Base-by-base conservation (phyloP, 2,113 vertebrate species). In the Hippocampus abdominalis region DNA sequence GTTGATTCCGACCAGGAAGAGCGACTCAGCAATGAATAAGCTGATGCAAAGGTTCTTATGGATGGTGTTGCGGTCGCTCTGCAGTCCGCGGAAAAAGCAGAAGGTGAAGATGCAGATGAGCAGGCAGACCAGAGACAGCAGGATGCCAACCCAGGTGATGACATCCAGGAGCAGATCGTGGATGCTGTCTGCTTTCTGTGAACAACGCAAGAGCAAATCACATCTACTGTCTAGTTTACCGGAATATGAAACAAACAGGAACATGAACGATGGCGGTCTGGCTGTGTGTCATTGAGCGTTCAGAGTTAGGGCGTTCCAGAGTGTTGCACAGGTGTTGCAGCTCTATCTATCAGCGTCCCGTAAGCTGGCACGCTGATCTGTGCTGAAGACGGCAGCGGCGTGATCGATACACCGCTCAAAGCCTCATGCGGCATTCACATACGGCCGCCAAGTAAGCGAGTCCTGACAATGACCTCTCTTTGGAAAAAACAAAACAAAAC, bases 51-150 rank as follows among this genome's bases (percentile, higher is more conserved):
- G 90, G 81, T 99, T 99, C 90, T 99, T 99, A 88, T 99, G 97
- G 86, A 99, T 98, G 0, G 97, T 99, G 87, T 99, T 99, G 62
- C 97, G 94, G 77, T 99, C 97, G 0, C 96, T 98, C 86, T 98
- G 97, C 76, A 99, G 94, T 13, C 97, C 97, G 1, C 95, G 95
- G 90, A 99, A 99, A 92, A 98, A 99, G 93, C 97, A 98, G 84
- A 99, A 99, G 77, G 97, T 98, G 91, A 99, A 99, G 93, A 99
- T 98, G 93, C 96, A 98, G 84, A 99, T 98, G 83, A 98, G 92
- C 80, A 99, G 94, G 86, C 97, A 99, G 68, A 97, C 96, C 71
- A 99, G 95, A 0, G 97, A 98, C 53, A 99, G 89, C 77, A 99
- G 90, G 89, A 99, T 99, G 74, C 97, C 97, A 84, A 99, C 96